Evolutionary conservation across 2,888 invertebrate genomes (phyloP).

Genomic region (Lasiommata megera): DNA sequence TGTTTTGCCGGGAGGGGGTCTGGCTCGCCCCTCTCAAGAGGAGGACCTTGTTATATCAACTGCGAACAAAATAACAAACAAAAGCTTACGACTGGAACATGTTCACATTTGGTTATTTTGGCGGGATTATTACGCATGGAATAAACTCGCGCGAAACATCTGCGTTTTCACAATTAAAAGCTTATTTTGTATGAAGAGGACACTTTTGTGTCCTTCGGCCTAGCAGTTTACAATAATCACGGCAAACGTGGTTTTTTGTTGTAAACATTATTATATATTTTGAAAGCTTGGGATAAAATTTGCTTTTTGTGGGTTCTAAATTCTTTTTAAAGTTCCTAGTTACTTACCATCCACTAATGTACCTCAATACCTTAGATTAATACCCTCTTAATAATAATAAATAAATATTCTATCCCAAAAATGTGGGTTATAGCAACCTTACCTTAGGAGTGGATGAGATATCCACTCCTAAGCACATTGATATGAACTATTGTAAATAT

Average conservation of each 20-base stretch:
- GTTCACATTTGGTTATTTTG: conserved; percentile 11
- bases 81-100: conserved; percentile 4
- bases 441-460: too few relatives aligned
- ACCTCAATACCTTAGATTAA: too few relatives aligned
- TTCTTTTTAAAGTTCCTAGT: too few relatives aligned
- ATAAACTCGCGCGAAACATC: conserved; percentile 8
- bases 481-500: too few relatives aligned
- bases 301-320: too few relatives aligned
- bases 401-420: too few relatives aligned
- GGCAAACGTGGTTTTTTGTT: background rate
- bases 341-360: too few relatives aligned
- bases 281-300: too few relatives aligned
- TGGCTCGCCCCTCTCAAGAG: background rate
- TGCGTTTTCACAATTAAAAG: conserved; percentile 10
- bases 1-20: background rate
- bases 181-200: conserved; percentile 7
- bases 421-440: too few relatives aligned
- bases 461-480: too few relatives aligned
- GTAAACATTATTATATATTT: background rate
- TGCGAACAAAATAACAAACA: conserved; percentile 9
- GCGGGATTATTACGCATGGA: conserved; percentile 4
- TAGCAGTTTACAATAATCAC: background rate
- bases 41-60: background rate
- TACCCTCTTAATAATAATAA: too few relatives aligned
- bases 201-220: background rate